Evolutionary conservation across 2,113 vertebrate genomes (phyloP).

Genomic region (Speoplatyrhinus poulsoni): DNA sequence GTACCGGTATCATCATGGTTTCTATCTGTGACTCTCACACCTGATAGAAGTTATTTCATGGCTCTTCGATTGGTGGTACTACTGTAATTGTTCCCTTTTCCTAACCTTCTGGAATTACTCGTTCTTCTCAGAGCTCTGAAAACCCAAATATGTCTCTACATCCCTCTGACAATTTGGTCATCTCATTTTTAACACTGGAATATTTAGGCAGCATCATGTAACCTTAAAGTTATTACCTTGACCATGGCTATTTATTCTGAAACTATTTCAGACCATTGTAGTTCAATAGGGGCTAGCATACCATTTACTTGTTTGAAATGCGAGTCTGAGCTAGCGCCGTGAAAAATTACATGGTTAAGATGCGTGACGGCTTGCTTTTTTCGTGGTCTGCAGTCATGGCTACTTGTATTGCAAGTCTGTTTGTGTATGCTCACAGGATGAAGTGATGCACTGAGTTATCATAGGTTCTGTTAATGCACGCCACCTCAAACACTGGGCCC

Average conservation of each 20-base stretch:
- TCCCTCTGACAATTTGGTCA: conserved; percentile 24
- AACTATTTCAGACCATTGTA: not conserved
- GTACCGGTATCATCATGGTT: conserved; percentile 29
- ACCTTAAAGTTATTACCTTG: conserved; percentile 29
- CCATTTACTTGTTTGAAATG: conserved; percentile 34
- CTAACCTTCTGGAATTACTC: conserved; percentile 20
- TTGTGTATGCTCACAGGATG: conserved; percentile 40
- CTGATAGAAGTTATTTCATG: conserved; percentile 47
- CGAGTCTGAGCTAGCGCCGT: conserved; percentile 26
- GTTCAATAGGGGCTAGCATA: conserved; percentile 6
- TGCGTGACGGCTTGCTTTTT: conserved; percentile 40
- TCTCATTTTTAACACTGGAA: conserved; percentile 68
- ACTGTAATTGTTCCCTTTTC: conserved; percentile 41
- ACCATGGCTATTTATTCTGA: conserved; percentile 42
- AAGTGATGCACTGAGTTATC: conserved; percentile 60
- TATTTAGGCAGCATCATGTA: conserved; percentile 36
- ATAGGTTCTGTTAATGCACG: conserved; percentile 63
- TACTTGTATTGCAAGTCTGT: conserved; percentile 1
- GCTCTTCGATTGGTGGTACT: conserved; percentile 60
- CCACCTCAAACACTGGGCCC: conserved; percentile 63
- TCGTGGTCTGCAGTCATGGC: not conserved
- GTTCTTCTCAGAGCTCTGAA: conserved; percentile 31
- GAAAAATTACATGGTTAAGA: conserved; percentile 34
- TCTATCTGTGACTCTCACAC: conserved; percentile 30
- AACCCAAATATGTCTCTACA: conserved; percentile 29